Conservation (phyloP, 1,140 invertebrate species). For the Chironomus striatipennis region DNA sequence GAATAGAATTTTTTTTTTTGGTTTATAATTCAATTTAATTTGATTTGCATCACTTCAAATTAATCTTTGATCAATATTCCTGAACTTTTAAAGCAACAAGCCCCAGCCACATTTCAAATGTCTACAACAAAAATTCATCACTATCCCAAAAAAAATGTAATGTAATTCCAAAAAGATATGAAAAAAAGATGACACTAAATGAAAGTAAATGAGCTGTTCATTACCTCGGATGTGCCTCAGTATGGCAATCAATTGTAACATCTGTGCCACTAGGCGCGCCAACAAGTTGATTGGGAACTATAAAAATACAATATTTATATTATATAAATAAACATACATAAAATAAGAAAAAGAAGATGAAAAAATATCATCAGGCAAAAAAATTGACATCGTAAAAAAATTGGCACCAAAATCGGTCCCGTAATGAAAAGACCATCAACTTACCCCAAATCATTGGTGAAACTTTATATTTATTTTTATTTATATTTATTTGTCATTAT, state of each 20-base stretch:
- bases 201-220: constrained; percentile 25
- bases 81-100: too few species aligned
- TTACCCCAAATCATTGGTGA: constrained; percentile 78
- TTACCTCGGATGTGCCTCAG: constrained; percentile 75
- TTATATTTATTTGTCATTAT: too few species aligned
- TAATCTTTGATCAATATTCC: too few species aligned
- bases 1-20: too few species aligned
- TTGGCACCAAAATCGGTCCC: neutral
- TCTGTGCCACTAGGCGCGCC: constrained; percentile 79
- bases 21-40: too few species aligned
- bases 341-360: too few species aligned
- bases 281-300: constrained; percentile 76
- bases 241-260: constrained; percentile 86
- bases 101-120: too few species aligned
- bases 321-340: neutral
- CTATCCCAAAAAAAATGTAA: neutral
- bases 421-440: neutral
- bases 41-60: too few species aligned
- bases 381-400: neutral
- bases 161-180: neutral
- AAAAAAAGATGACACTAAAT: too few species aligned
- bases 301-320: neutral
- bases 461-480: too few species aligned
- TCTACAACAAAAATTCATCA: too few species aligned
- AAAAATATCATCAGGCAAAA: neutral